Evolutionary conservation across 2,888 invertebrate species (phyloP).

Genomic region (Fissipunctia ypsillon): DNA sequence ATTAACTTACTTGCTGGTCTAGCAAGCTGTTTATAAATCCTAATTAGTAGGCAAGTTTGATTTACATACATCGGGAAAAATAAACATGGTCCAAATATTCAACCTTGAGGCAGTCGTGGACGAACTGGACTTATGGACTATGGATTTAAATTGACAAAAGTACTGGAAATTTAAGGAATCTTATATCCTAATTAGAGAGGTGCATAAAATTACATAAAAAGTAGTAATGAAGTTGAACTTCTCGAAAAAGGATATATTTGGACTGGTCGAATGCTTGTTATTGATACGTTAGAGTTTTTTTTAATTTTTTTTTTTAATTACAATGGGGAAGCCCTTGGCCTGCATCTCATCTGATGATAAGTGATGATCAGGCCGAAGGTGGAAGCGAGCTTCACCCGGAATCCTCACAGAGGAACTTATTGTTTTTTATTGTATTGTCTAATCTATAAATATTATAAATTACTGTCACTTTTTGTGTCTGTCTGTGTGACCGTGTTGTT

Average conservation of each 20-base stretch:
- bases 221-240: not conserved
- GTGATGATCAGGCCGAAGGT: too few relatives aligned
- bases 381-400: too few relatives aligned
- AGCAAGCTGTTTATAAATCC: not conserved
- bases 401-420: too few relatives aligned
- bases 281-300: not conserved
- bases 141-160: not conserved
- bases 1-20: not conserved
- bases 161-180: not conserved
- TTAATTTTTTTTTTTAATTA: not conserved
- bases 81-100: conserved; percentile 1
- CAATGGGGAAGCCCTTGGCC: too few relatives aligned
- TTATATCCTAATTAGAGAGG: not conserved
- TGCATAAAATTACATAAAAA: not conserved
- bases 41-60: not conserved
- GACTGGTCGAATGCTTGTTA: not conserved
- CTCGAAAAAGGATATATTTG: not conserved
- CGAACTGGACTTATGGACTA: not conserved
- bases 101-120: not conserved
- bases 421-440: not conserved
- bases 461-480: not conserved
- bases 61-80: not conserved
- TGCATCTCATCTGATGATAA: too few relatives aligned
- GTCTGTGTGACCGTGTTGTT: not conserved
- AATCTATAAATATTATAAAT: not conserved